These are phyloP conservation scores for Zaprionus ornatus DNA, from an alignment of 1,140 invertebrate species.

Conservation along the genomic window DNA sequence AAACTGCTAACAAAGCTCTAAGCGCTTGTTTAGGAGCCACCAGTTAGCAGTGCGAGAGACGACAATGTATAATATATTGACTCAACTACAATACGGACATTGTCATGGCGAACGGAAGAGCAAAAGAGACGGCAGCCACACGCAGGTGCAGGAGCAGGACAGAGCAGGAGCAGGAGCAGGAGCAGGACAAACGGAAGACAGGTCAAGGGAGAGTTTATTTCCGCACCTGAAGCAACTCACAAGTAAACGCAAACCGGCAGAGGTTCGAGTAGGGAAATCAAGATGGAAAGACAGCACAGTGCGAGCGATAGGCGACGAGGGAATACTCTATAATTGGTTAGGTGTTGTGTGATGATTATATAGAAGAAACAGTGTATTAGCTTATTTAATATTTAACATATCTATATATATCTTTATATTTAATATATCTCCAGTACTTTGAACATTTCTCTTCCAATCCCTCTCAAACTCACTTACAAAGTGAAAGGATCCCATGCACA, in stretches of 20 bases:
- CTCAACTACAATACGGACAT: conserved; percentile 80
- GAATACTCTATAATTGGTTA: conserved; percentile 2
- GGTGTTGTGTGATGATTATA: background rate
- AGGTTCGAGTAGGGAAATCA: conserved; percentile 18
- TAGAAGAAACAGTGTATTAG: background rate
- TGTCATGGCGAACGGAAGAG: conserved; percentile 72
- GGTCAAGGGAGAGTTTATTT: conserved; percentile 79
- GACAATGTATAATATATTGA: conserved; percentile 81
- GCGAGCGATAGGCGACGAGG: background rate
- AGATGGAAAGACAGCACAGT: background rate
- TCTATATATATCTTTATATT: background rate
- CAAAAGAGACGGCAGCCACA: background rate
- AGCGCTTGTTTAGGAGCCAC: conserved; percentile 63
- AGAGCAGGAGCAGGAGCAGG: background rate
- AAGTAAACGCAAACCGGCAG: conserved; percentile 35
- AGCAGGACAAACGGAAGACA: conserved; percentile 51
- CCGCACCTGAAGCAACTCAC: conserved; percentile 69
- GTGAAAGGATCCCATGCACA: background rate
- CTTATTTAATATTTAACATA: background rate
- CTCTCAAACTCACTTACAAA: background rate
- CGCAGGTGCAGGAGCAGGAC: background rate
- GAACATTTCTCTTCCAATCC: background rate
- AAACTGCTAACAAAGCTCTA: conserved; percentile 80
- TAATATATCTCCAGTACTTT: background rate
- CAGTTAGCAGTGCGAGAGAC: conserved; percentile 46